phyloP scores from a whole-genome alignment of 92 coral and sea anemone species.

The Zoanthus gigantus region DNA sequence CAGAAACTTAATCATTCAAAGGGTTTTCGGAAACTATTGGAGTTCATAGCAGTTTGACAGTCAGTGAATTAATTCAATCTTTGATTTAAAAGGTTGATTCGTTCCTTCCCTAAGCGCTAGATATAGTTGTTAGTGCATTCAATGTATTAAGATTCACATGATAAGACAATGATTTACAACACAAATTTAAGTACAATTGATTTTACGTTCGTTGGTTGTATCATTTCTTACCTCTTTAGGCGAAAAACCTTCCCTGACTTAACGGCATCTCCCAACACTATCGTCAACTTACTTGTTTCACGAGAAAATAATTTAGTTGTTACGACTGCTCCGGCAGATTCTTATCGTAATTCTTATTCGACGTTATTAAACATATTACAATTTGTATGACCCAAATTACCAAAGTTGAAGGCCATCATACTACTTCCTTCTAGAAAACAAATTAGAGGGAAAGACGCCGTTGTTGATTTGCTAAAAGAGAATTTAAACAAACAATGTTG shows the following conservation, averaged over 20 bases:
- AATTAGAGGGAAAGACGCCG: conserved; percentile 5
- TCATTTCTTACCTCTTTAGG: conserved; percentile 6
- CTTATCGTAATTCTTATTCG: neutral
- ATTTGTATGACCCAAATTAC: conserved; percentile 23
- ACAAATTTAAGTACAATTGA: neutral
- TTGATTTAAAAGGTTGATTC: too few species aligned
- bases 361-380: conserved; percentile 21
- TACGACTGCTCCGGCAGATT: conserved; percentile 2
- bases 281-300: neutral
- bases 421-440: conserved; percentile 32
- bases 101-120: too few species aligned
- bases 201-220: neutral
- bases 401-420: conserved; percentile 7
- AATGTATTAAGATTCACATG: neutral
- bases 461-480: conserved; percentile 29
- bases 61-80: too few species aligned
- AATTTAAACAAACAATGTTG: conserved; percentile 32
- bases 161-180: neutral
- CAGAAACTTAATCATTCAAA: neutral
- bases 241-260: neutral
- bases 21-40: neutral
- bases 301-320: neutral
- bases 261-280: neutral
- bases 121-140: neutral
- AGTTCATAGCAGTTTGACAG: too few species aligned